Evolutionary conservation across 2,888 invertebrate genomes (phyloP).

Genomic region (Pyrocoelia pectoralis): DNA sequence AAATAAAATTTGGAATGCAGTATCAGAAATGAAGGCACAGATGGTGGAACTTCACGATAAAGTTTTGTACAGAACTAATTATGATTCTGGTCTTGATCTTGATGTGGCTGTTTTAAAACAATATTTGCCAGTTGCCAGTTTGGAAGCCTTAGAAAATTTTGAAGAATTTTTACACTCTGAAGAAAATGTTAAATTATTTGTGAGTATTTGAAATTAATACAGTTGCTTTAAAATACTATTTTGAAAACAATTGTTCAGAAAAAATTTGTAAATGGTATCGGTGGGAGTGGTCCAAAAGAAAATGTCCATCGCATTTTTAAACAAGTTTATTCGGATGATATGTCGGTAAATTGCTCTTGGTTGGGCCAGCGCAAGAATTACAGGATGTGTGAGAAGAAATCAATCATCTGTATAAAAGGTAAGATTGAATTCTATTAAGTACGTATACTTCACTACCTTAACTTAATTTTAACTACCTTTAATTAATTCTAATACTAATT

Average conservation of each 20-base stretch:
- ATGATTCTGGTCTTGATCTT: too few species aligned
- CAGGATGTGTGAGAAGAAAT: not conserved
- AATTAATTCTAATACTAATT: not conserved
- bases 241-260: not conserved
- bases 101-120: too few species aligned
- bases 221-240: not conserved
- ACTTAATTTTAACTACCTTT: too few species aligned
- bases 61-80: not conserved
- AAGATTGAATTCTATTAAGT: conserved; percentile 1
- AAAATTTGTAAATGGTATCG: not conserved
- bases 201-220: not conserved
- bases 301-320: not conserved
- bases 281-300: not conserved
- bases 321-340: not conserved
- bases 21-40: not conserved
- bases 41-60: conserved; percentile 3
- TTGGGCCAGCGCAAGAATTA: too few species aligned
- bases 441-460: too few species aligned
- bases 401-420: conserved; percentile 1
- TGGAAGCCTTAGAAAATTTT: not conserved
- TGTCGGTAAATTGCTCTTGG: too few species aligned
- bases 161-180: not conserved
- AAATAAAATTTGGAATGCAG: not conserved
- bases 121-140: not conserved
- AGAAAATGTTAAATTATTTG: not conserved